Base-by-base conservation (phyloP, 2,797 vertebrate species). In the Gobionotothen gibberifrons region DNA sequence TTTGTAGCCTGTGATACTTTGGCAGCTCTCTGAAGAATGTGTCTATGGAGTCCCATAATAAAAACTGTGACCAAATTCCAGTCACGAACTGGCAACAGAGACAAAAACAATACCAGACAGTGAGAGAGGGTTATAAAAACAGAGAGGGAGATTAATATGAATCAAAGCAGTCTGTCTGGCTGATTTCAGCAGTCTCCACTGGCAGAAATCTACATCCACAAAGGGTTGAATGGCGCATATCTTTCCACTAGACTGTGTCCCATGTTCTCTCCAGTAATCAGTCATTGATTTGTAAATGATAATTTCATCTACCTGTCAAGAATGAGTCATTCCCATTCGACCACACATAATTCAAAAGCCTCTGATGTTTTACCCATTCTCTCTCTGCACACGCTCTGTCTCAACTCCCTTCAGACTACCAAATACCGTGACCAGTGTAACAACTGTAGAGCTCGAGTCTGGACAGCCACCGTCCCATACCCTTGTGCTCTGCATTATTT, bases 301-400 rank as follows among this genome's bases (percentile, higher is more conserved):
- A 82, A 84, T 89, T 85, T 89, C 79, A 89, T 89, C 82, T 79
- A 67, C 80, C 57, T 70, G 4, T 87, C 83, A 74, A 73, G 52
- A 81, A 86, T 72, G 63, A 75, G 54, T 85, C 74, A 72, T 81
- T 89, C 62, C 48, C 44, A 72, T 3, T 79, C 82, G 84, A 86
- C 73, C 63, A 59, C 70, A 79, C 78, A 55, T 82, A 82, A 88
- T 88, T 83, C 69, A 53, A 44, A 62, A 59, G 53, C 44, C 63
- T 76, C 53, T 78, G 70, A 84, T 86, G 32, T 81, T 76, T 77
- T 73, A 73, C 4, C 48, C 66, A 60, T 79, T 76, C 62, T 67
- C 62, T 54, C n/a, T 58, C 17, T 46, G 36, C 47, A 58, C 47
- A 55, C 3, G 15, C 64, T 63, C 76, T 44, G 60, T 54, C 73